Percentiles rank a stretch among this genome's conserved stretches.
Conservation (phyloP, 2,797 vertebrate species). For the Chelon auratus region DNA sequence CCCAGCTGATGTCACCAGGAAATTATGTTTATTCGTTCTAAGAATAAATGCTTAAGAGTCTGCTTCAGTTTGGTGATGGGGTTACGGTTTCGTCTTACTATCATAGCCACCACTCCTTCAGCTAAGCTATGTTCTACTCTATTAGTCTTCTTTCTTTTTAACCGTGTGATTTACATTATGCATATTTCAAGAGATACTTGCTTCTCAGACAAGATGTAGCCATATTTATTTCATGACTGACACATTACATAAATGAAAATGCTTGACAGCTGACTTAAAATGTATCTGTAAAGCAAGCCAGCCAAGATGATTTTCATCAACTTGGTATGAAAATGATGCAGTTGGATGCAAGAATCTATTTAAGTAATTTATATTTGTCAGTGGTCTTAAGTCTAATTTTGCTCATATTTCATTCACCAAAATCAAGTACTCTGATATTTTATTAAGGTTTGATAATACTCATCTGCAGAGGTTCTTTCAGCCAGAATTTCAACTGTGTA, state of each 20-base stretch:
- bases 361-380: neutral
- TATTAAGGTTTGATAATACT: neutral
- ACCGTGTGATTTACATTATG: constrained; percentile 49
- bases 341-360: neutral
- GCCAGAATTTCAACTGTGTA: neutral
- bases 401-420: neutral
- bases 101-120: constrained; percentile 33
- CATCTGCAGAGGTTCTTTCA: neutral
- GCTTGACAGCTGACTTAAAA: constrained; percentile 34
- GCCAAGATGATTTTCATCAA: neutral
- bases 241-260: constrained; percentile 26
- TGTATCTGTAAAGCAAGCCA: constrained; percentile 7
- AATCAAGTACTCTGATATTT: too few relatives aligned
- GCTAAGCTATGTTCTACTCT: constrained; percentile 31
- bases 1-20: constrained; percentile 69
- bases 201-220: constrained; percentile 32
- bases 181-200: constrained; percentile 48
- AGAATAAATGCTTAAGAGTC: constrained; percentile 72
- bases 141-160: constrained; percentile 22
- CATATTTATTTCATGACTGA: constrained; percentile 47
- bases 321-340: neutral
- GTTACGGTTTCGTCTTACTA: constrained; percentile 29
- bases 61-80: constrained; percentile 50
- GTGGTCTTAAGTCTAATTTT: constrained; percentile 1
- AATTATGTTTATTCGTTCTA: constrained; percentile 76